Conservation (phyloP, 1,140 invertebrate genomes). For the Probaryconus sp. region DNA sequence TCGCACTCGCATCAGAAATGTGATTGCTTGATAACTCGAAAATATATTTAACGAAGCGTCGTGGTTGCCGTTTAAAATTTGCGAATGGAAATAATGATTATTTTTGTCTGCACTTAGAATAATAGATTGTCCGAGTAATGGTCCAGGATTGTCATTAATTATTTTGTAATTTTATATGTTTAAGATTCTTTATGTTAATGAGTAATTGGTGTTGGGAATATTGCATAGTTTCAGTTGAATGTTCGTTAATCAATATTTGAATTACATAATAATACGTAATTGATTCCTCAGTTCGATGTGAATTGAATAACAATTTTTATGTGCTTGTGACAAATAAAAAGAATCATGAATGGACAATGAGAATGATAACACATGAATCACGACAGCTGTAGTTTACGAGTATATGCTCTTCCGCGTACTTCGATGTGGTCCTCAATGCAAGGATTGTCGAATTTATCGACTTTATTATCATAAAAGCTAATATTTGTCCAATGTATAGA, state of each 20-base stretch:
- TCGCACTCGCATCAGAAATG: conserved; percentile 29
- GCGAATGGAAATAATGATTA: conserved; percentile 20
- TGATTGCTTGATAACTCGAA: conserved; percentile 37
- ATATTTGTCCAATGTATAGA: conserved; percentile 53
- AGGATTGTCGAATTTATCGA: conserved; percentile 65
- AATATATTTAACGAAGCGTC: conserved; percentile 33
- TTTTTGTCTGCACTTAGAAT: not conserved
- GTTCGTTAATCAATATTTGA: no score
- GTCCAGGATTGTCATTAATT: no score
- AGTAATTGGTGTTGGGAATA: no score
- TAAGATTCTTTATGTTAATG: no score
- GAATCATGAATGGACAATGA: conserved; percentile 62
- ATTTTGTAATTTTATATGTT: no score
- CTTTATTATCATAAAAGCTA: conserved; percentile 33
- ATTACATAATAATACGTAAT: no score
- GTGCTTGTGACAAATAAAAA: conserved; percentile 7
- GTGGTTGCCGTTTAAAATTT: conserved; percentile 5
- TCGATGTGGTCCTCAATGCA: conserved; percentile 35
- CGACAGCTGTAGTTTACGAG: conserved; percentile 71
- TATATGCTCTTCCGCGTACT: conserved; percentile 63
- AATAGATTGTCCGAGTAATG: no score
- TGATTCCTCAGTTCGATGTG: not conserved
- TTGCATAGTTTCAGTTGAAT: no score
- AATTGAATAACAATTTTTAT: conserved; percentile 12
- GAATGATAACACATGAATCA: conserved; percentile 64